Conservation (phyloP, 2,113 vertebrate genomes). For the Hepsetus odoe region DNA sequence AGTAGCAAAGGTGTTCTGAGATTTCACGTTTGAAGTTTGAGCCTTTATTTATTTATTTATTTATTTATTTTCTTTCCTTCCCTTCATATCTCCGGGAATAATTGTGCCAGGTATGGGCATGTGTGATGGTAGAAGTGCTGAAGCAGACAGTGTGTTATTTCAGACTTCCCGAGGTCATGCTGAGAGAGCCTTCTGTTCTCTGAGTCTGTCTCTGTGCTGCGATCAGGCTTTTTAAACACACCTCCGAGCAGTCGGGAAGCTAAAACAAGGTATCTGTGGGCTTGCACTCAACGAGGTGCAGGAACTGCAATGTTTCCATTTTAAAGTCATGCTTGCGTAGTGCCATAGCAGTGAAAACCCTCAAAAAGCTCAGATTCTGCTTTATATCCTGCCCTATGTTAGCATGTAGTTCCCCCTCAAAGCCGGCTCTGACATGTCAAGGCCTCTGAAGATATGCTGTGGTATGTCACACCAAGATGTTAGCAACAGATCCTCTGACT, state of each 20-base stretch:
- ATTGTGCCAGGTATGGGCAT: constrained; percentile 42
- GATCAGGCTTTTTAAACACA: constrained; percentile 42
- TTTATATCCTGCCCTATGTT: too few species aligned
- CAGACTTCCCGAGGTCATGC: constrained; percentile 49
- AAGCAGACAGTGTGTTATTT: constrained; percentile 44
- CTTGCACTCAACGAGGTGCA: not conserved
- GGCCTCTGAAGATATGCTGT: too few species aligned
- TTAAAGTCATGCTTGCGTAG: constrained; percentile 14
- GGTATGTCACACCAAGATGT: too few species aligned
- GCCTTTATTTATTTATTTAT: not conserved
- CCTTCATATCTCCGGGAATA: not conserved
- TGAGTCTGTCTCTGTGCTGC: not conserved
- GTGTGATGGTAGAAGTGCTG: constrained; percentile 35
- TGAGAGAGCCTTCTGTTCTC: constrained; percentile 58
- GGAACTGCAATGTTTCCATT: constrained; percentile 32
- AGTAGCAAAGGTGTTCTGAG: not conserved
- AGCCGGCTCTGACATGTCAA: too few species aligned
- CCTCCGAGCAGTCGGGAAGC: constrained; percentile 36
- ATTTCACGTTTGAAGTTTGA: not conserved
- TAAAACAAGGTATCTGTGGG: constrained; percentile 1
- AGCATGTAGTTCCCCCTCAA: too few species aligned
- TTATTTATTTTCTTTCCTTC: not conserved
- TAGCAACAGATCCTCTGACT: too few species aligned
- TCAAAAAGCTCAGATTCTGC: constrained; percentile 1
- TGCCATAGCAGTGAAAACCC: constrained; percentile 31